Evolutionary conservation across 2,113 vertebrate genomes (phyloP).

Genomic region (Hymenochirus boettgeri): DNA sequence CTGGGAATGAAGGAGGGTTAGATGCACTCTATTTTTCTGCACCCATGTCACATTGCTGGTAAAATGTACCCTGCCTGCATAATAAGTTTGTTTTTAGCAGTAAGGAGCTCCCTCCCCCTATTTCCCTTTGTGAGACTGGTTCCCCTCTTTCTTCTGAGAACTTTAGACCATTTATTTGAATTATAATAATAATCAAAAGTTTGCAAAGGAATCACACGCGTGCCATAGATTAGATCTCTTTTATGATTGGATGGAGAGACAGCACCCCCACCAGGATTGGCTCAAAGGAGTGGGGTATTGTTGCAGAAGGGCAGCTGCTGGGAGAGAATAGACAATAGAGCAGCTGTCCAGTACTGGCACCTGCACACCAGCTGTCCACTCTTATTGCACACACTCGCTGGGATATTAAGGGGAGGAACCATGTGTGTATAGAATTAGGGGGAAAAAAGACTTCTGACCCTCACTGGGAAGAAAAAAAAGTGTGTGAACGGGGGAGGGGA

Average conservation of each 20-base stretch:
- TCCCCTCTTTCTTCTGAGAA: slow-evolving; percentile 47
- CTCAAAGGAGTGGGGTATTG: slow-evolving; percentile 78
- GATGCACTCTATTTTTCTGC: slow-evolving; percentile 27
- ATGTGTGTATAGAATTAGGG: slow-evolving; percentile 75
- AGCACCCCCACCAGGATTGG: slow-evolving; percentile 75
- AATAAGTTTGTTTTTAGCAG: slow-evolving; percentile 61
- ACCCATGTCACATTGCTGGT: slow-evolving; percentile 36
- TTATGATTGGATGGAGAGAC: slow-evolving; percentile 64
- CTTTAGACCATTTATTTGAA: slow-evolving; percentile 72
- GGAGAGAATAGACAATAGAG: slow-evolving; percentile 97
- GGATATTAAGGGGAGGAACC: slow-evolving; percentile 87
- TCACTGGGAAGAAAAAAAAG: slow-evolving; percentile 86
- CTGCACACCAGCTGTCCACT: slow-evolving; percentile 99
- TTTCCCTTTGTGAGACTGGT: slow-evolving; percentile 32
- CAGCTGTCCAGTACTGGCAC: slow-evolving; percentile 98
- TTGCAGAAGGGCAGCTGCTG: slow-evolving; percentile 81
- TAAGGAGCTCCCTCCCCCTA: slow-evolving; percentile 44
- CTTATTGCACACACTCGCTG: slow-evolving; percentile 92
- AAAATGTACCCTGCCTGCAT: slow-evolving; percentile 51
- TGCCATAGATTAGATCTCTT: slow-evolving; percentile 90
- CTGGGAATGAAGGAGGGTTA: slow-evolving; percentile 10
- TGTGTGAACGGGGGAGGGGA: slow-evolving; percentile 59
- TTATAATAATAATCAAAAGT: slow-evolving; percentile 73
- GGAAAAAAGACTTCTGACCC: slow-evolving; percentile 93
- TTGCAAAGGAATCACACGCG: slow-evolving; percentile 86